These are phyloP conservation scores for Drosophila anomalipes DNA, from an alignment of 2,888 invertebrate genomes.

Conservation along the genomic window DNA sequence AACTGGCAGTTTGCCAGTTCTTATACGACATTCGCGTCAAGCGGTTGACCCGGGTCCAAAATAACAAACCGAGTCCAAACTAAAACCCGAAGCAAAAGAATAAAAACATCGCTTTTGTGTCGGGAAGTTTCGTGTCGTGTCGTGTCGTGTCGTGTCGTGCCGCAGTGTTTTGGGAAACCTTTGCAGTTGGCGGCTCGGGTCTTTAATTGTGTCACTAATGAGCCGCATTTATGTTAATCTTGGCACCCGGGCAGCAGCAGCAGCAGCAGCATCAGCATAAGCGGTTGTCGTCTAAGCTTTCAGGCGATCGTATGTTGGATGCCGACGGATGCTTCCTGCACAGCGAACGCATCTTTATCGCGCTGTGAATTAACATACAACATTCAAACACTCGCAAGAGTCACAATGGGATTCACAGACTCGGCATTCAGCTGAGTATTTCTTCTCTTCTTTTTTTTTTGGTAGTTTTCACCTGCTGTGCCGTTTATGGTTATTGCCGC, in stretches of 20 bases:
- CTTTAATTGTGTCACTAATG: slow-evolving; percentile 82
- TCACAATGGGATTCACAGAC: slow-evolving; percentile 24
- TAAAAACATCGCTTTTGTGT: slow-evolving; percentile 12
- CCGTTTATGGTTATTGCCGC: slow-evolving; percentile 82
- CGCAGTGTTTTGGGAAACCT: slow-evolving; percentile 17
- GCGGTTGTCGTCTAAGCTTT: slow-evolving; percentile 60
- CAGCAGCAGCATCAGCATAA: not conserved
- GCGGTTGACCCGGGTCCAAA: slow-evolving; percentile 61
- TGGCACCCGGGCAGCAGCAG: slow-evolving; percentile 66
- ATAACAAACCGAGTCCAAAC: slow-evolving; percentile 14
- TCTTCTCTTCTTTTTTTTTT: slow-evolving; percentile 46
- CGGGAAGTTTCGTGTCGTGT: slow-evolving; percentile 2
- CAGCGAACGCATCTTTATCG: slow-evolving; percentile 56
- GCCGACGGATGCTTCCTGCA: slow-evolving; percentile 27
- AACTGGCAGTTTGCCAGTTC: slow-evolving; percentile 64
- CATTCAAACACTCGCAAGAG: slow-evolving; percentile 45
- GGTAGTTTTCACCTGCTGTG: slow-evolving; percentile 81
- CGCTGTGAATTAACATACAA: slow-evolving; percentile 65
- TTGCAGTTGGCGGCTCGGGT: slow-evolving; percentile 48
- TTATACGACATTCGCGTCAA: slow-evolving; percentile 69
- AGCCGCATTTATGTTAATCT: slow-evolving; percentile 81
- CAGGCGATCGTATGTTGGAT: slow-evolving; percentile 43
- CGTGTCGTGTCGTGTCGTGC: slow-evolving; percentile 22
- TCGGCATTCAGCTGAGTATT: slow-evolving; percentile 28
- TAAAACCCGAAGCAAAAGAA: slow-evolving; percentile 14